These are phyloP conservation scores for Lasioglossum villosulum DNA, from an alignment of 2,888 invertebrate genomes.

Conservation along the genomic window DNA sequence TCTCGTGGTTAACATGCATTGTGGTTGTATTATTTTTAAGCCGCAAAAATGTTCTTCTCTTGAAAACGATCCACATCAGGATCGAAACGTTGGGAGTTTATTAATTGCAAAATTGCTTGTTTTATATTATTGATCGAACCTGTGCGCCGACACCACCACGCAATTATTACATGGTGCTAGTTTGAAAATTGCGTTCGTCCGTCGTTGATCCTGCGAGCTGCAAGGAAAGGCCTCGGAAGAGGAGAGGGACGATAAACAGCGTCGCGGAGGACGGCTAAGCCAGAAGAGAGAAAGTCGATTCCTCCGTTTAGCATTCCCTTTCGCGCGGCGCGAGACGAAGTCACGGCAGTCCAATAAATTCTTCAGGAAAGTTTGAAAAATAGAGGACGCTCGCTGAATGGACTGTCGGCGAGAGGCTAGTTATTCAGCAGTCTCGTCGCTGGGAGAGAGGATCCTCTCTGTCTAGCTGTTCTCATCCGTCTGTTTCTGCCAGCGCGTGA, in stretches of 20 bases:
- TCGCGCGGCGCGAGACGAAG: constrained; percentile 39
- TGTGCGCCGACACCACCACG: too few species aligned
- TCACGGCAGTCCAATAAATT: constrained; percentile 46
- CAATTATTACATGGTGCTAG: neutral
- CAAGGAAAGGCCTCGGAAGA: neutral
- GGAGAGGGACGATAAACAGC: neutral
- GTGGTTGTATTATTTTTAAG: too few species aligned
- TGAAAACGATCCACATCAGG: too few species aligned
- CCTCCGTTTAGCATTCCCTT: constrained; percentile 21
- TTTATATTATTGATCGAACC: too few species aligned
- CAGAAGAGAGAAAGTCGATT: constrained; percentile 33
- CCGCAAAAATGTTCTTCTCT: too few species aligned
- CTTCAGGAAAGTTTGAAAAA: constrained; percentile 39
- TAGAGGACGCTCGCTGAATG: constrained; percentile 48
- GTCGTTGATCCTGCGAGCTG: neutral
- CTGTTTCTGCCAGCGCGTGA: constrained; percentile 43
- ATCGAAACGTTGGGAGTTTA: too few species aligned
- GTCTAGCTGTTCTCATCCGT: constrained; percentile 54
- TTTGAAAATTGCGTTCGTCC: neutral
- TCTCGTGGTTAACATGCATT: too few species aligned
- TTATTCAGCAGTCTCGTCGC: constrained; percentile 23
- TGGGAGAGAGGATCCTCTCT: constrained; percentile 23
- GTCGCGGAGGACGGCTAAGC: neutral
- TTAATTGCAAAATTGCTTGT: too few species aligned
- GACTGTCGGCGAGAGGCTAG: constrained; percentile 44